Evolutionary conservation across 2,888 invertebrate species (phyloP).

Genomic region (Drosophila borealis): DNA sequence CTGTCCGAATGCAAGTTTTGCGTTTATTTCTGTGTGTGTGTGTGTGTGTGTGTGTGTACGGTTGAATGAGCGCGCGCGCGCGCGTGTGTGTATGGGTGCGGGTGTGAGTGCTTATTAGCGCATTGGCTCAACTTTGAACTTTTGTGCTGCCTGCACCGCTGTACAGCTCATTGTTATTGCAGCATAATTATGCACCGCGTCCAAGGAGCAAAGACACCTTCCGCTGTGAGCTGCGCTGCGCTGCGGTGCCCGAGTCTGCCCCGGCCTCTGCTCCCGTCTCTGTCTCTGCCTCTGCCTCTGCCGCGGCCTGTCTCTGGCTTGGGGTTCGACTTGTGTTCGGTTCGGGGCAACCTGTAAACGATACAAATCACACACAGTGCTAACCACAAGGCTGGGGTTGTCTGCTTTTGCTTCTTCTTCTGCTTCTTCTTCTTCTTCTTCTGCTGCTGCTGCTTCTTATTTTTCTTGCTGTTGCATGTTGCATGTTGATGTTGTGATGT

Average conservation of each 20-base stretch:
- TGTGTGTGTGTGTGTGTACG: background rate
- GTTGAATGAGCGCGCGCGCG: background rate
- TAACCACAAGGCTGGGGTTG: constrained; percentile 51
- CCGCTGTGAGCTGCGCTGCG: background rate
- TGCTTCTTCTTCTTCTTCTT: background rate
- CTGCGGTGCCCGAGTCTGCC: background rate
- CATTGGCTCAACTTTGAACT: constrained; percentile 28
- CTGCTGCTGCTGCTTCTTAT: background rate
- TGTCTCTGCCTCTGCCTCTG: background rate
- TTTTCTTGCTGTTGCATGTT: constrained; percentile 17
- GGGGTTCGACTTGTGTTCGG: constrained; percentile 23
- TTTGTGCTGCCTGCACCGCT: background rate
- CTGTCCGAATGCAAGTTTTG: constrained; percentile 14
- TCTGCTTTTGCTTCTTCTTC: background rate
- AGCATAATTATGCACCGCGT: constrained; percentile 1
- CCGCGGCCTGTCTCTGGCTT: background rate
- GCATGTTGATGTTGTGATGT: constrained; percentile 38
- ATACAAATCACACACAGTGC: constrained; percentile 71
- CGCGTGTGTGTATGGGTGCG: background rate
- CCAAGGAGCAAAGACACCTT: constrained; percentile 14
- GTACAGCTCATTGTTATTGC: background rate
- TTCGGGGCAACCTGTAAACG: constrained; percentile 62
- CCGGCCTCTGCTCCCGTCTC: background rate
- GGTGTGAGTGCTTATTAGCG: constrained; percentile 21
- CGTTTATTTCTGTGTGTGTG: background rate